These are phyloP conservation scores for Peromyscus californicus DNA, from an alignment of 2,113 vertebrate species.

Conservation along the genomic window DNA sequence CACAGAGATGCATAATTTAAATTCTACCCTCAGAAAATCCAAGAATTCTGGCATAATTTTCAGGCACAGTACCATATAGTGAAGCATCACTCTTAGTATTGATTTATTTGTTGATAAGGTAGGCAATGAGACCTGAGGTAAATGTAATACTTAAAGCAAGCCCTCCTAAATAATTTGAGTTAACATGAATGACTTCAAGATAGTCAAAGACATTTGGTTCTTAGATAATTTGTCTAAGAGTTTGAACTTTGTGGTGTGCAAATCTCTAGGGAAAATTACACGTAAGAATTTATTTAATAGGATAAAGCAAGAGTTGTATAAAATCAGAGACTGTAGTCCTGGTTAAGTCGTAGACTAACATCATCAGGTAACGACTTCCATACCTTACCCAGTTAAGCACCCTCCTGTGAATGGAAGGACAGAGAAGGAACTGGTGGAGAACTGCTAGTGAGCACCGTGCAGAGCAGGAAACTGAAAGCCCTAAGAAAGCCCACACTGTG, in stretches of 20 bases:
- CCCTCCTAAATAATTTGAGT: neutral
- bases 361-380: neutral
- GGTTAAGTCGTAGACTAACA: neutral
- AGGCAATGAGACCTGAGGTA: neutral
- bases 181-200: neutral
- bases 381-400: neutral
- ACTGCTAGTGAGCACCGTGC: neutral
- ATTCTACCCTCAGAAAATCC: neutral
- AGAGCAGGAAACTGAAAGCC: neutral
- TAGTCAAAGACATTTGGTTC: neutral
- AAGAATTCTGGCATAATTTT: constrained; percentile 19
- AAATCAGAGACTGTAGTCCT: neutral
- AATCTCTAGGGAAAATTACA: neutral
- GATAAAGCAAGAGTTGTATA: neutral
- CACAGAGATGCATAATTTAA: neutral
- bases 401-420: neutral
- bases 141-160: constrained; percentile 33
- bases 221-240: neutral
- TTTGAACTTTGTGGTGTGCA: constrained; percentile 29
- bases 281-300: neutral
- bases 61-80: neutral
- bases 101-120: neutral
- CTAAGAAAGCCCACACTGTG: neutral
- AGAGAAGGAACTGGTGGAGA: neutral
- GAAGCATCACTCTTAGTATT: neutral